Conservation (phyloP, 35 echinoderm and acorn worm species). For the Ophioderma brevispina region DNA sequence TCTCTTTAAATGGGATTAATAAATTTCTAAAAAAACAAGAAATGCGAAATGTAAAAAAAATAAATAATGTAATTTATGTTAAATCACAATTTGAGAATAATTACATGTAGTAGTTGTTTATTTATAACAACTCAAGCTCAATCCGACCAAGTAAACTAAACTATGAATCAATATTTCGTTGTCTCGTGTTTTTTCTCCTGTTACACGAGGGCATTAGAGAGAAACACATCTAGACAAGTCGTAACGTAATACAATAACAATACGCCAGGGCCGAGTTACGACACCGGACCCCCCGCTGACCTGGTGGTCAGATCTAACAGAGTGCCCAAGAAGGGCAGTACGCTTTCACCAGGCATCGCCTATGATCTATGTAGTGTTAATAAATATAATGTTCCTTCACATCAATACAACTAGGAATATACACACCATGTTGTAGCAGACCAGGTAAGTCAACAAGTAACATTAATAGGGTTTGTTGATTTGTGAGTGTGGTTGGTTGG, state of each 20-base stretch:
- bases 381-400: constrained; percentile 85
- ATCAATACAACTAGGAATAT: constrained; percentile 84
- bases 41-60: too few species aligned
- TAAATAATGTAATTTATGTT: too few species aligned
- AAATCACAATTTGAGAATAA: too few species aligned
- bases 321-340: constrained; percentile 94
- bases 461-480: too few species aligned
- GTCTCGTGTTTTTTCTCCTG: neutral
- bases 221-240: constrained; percentile 36
- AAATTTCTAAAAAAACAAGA: too few species aligned
- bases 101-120: too few species aligned
- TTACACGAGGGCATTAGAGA: constrained; percentile 47
- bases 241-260: constrained; percentile 24
- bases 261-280: neutral
- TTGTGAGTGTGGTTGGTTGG: too few species aligned
- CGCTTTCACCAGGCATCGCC: constrained; percentile 78
- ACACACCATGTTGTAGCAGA: constrained; percentile 79
- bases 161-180: too few species aligned
- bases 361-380: constrained; percentile 83
- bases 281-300: constrained; percentile 23
- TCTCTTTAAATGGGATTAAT: too few species aligned
- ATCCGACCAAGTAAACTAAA: too few species aligned
- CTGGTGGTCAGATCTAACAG: constrained; percentile 90
- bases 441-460: constrained; percentile 70
- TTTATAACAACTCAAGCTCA: too few species aligned